Base-by-base conservation (phyloP, 1,140 invertebrate species). In the Apis dorsata region DNA sequence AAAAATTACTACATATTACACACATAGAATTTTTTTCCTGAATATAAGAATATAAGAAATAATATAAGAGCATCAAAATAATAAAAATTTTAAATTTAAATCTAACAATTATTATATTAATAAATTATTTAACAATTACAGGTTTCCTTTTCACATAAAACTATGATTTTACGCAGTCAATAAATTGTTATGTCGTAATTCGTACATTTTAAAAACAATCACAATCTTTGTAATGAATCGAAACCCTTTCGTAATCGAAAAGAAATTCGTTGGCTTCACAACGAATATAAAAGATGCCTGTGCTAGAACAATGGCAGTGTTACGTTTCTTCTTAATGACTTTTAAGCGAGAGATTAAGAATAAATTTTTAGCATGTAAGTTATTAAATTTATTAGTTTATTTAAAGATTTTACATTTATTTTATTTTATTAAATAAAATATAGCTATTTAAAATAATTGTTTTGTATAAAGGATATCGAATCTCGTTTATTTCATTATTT, bases 211-310 rank as follows among this genome's bases (percentile, higher is more conserved):
- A 13, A 78, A 70, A 53, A 70, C 21, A 70, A 83, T 78, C 34
- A 12, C 17, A 63, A 59, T 21, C 19, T n/a, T 12, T 0, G 17
- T 51, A 34, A 12, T 17, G 57, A 13, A 8, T 21, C 3, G 55
- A 78, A 77, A 78, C 15, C 57, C 17, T 83, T 71, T 28, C 8
- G 51, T 15, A 65, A 78, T 71, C 13, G 17, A 63, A 55, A 51
- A 44, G 75, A 49, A 63, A 28, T 79, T 83, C 13, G 53, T 81
- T 74, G 80, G 80, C 80, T 82, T 82, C 80, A 13, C 24, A 21
- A 28, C n/a, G 21, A 60, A 53, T 82, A 82, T 82, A 82, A 82
- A 76, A 76, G 80, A 62, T 62, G n/a, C 24, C 17, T 62, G n/a
- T 34, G 34, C 24, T 53, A 51, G 24, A 21, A 13, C 19, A 76